Evolutionary conservation across 2,888 invertebrate genomes (phyloP).

Genomic region (Acanthosepion esculentum): DNA sequence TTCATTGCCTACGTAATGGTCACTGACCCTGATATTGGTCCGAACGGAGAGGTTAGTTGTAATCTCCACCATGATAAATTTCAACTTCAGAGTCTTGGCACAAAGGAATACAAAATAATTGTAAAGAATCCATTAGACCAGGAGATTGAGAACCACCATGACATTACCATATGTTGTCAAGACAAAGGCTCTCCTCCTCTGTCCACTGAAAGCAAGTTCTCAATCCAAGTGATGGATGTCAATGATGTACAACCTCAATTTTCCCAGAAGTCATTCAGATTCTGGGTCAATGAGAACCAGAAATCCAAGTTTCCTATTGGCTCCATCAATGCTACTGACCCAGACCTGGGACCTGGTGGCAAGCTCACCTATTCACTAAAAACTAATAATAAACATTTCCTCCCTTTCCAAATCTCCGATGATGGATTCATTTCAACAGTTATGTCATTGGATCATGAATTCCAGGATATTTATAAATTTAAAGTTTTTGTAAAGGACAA

Average conservation of each 20-base stretch:
- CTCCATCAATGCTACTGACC: conserved; percentile 33
- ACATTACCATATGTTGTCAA: conserved; percentile 56
- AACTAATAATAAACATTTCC: neutral
- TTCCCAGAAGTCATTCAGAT: conserved; percentile 34
- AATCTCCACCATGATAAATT: conserved; percentile 60
- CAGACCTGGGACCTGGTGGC: neutral
- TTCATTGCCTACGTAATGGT: conserved; percentile 95
- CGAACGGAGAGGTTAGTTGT: conserved; percentile 66
- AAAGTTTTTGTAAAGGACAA: neutral
- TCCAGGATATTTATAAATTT: conserved; percentile 71
- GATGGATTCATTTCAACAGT: neutral
- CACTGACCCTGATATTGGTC: conserved; percentile 62
- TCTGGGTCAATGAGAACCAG: conserved; percentile 21
- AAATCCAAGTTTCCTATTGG: neutral
- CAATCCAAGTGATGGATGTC: conserved; percentile 54
- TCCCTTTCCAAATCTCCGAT: neutral
- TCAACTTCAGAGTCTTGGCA: conserved; percentile 58
- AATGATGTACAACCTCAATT: conserved; percentile 59
- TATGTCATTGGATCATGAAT: neutral
- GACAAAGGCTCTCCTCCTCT: conserved; percentile 55
- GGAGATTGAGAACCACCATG: conserved; percentile 53
- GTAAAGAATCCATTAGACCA: conserved; percentile 54
- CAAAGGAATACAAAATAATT: conserved; percentile 56
- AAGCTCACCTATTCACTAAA: neutral
- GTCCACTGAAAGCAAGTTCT: conserved; percentile 52